These are phyloP conservation scores for Ceratosolen fusciceps DNA, from an alignment of 1,140 invertebrate genomes.

Conservation along the genomic window DNA sequence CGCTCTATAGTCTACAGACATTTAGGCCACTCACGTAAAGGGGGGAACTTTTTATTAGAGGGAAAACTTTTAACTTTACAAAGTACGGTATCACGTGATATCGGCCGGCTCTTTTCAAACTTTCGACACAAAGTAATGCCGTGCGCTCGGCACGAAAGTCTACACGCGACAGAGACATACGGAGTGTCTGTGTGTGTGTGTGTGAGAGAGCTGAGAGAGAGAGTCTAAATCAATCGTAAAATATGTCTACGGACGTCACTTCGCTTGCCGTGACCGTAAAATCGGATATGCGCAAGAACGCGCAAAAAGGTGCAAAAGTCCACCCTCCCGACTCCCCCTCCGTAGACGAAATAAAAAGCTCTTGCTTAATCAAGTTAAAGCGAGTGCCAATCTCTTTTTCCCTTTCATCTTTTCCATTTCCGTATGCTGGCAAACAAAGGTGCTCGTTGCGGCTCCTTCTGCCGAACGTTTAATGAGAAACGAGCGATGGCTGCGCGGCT, in stretches of 20 bases:
- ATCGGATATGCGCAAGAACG: background rate
- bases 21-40: background rate
- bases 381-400: background rate
- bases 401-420: background rate
- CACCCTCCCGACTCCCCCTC: too few species aligned
- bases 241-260: background rate
- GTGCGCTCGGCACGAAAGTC: background rate
- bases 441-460: background rate
- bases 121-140: background rate
- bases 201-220: background rate
- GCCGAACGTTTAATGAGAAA: background rate
- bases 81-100: conserved; percentile 16
- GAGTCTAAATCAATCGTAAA: conserved; percentile 6
- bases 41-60: background rate
- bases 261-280: background rate
- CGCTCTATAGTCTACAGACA: background rate
- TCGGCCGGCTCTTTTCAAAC: background rate
- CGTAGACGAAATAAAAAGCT: background rate
- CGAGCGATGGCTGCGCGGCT: background rate
- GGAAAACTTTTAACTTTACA: background rate
- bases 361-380: conserved; percentile 16
- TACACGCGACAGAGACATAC: background rate
- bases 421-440: background rate
- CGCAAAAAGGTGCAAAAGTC: background rate
- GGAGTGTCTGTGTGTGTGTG: too few species aligned